These are phyloP conservation scores for Dicentrarchus labrax DNA, from an alignment of 2,113 vertebrate genomes.

Conservation along the genomic window DNA sequence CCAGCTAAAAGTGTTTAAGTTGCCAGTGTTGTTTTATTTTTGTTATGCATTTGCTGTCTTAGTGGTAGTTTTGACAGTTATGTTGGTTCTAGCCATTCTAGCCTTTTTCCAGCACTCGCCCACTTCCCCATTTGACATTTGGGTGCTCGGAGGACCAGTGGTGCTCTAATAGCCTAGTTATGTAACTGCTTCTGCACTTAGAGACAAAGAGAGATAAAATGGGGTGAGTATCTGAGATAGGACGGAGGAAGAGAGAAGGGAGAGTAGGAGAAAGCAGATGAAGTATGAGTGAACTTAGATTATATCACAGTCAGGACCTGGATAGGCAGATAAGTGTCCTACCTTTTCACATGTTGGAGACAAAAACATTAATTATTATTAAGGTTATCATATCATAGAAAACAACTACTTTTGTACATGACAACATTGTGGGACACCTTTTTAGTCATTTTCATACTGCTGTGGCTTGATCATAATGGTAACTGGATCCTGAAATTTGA, in stretches of 20 bases:
- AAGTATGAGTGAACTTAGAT: constrained; percentile 30
- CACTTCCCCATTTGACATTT: constrained; percentile 66
- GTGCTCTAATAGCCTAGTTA: constrained; percentile 69
- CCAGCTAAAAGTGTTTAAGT: constrained; percentile 23
- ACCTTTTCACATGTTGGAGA: neutral
- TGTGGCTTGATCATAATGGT: neutral
- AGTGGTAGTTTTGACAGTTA: constrained; percentile 24
- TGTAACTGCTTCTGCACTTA: constrained; percentile 61
- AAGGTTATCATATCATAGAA: neutral
- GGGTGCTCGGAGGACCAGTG: constrained; percentile 55
- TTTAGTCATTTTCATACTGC: neutral
- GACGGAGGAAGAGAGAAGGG: constrained; percentile 5
- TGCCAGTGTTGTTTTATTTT: constrained; percentile 48
- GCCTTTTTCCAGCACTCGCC: constrained; percentile 33
- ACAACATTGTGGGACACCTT: neutral
- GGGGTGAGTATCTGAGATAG: constrained; percentile 43
- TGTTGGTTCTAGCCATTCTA: constrained; percentile 17
- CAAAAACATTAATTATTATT: neutral
- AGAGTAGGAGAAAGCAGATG: constrained; percentile 32
- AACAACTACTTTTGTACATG: neutral
- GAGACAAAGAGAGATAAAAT: constrained; percentile 56
- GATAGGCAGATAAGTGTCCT: neutral
- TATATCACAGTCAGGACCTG: constrained; percentile 22
- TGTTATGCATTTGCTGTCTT: constrained; percentile 25
- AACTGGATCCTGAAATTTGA: constrained; percentile 10